These are phyloP conservation scores for Melanotaenia maccullochi DNA, from an alignment of 2,797 vertebrate species.

Conservation along the genomic window DNA sequence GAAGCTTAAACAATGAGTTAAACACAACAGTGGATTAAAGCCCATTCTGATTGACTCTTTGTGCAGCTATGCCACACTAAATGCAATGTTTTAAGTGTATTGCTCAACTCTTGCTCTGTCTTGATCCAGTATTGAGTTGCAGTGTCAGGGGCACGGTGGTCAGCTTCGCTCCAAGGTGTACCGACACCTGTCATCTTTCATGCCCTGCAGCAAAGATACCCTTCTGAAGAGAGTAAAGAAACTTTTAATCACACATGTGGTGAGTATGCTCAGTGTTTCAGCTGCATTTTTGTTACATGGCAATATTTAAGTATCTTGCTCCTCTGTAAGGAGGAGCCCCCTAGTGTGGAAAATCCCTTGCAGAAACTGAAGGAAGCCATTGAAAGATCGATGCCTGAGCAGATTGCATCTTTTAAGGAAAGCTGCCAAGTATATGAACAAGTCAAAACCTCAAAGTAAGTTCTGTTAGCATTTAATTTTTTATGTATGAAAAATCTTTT, in stretches of 20 bases:
- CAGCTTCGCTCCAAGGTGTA: conserved; percentile 89
- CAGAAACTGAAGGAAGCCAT: conserved; percentile 91
- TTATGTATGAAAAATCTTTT: too few species aligned
- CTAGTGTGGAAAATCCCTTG: conserved; percentile 68
- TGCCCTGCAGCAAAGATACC: conserved; percentile 92
- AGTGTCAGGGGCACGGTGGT: conserved; percentile 86
- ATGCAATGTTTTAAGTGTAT: background rate
- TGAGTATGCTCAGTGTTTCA: conserved; percentile 22
- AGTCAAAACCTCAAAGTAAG: conserved; percentile 89
- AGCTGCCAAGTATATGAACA: conserved; percentile 87
- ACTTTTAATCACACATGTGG: conserved; percentile 85
- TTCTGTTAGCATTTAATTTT: background rate
- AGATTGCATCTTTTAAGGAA: conserved; percentile 88
- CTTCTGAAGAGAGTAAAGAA: conserved; percentile 90
- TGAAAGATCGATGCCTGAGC: conserved; percentile 89
- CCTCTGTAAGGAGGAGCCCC: conserved; percentile 26
- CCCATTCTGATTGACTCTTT: background rate
- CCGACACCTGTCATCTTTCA: conserved; percentile 89
- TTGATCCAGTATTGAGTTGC: conserved; percentile 86
- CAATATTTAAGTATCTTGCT: background rate
- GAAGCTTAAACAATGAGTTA: background rate
- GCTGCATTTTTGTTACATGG: background rate
- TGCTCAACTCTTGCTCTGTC: background rate
- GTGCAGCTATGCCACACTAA: background rate
- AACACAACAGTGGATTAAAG: background rate